Base-by-base conservation (phyloP, 1,140 invertebrate species). In the Bombus haemorrhoidalis region DNA sequence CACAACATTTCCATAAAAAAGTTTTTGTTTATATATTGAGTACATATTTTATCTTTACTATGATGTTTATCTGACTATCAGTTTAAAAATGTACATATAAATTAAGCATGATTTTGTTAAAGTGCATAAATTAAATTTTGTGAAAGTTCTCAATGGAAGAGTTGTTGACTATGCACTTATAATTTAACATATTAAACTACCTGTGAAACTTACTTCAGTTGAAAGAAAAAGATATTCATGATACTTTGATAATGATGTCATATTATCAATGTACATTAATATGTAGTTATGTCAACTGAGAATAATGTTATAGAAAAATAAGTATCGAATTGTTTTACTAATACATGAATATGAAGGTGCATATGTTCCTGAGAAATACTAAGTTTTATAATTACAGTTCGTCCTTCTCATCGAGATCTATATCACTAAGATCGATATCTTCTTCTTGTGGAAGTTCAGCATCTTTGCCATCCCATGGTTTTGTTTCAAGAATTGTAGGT, bases 401-500 rank as follows among this genome's bases (percentile, higher is more conserved):
- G 90, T 98, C 97, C 94, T 98, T 98, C 83, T 97, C 97, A 93
- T 99, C 98, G 32, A 99, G 95, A 86, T 98, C 97, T 66, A 99
- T 96, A 95, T 99, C 98, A 71, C 98, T 98, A 62, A 99, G 96
- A 96, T 99, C 98, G 87, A 99, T 98, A 86, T 99, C 98, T 91
- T 99, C 98, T 95, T 98, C 98, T 64, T 96, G 96, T 41, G 98
- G 98, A 85, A 98, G 95, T 94, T 98, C 97, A 22, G 97, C 99
- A 94, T 99, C 99, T 95, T 99, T 99, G 59, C 99, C 99, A 93
- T 99, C 99, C 99, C 99, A 99, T 0, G 98, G 94, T 74, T 98
- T 97, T 6, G 96, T 96, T 39, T 95, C 95, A 6, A 95, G 91
- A 59, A 99, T 97, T 87, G 97, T 96, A 25, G 99, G 99, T 92